These are phyloP conservation scores for Sarcophaga caerulescens DNA, from an alignment of 2,888 invertebrate species.

Conservation along the genomic window DNA sequence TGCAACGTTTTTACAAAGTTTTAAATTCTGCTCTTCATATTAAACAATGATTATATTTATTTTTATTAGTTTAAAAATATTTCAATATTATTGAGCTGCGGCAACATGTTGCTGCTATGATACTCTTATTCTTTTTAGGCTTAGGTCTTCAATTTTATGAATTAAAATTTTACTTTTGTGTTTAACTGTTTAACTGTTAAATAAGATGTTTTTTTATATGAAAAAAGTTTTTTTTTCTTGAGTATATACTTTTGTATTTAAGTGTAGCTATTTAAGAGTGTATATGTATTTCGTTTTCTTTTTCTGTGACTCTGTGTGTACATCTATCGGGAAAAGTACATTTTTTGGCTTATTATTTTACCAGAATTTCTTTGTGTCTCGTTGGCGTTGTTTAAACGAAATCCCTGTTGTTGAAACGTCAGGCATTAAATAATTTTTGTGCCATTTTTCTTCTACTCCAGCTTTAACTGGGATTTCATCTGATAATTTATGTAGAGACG, in stretches of 20 bases:
- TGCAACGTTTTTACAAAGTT: too few species aligned
- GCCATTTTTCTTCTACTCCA: conserved; percentile 36
- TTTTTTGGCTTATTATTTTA: background rate
- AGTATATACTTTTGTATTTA: background rate
- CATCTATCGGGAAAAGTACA: background rate
- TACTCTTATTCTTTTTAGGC: too few species aligned
- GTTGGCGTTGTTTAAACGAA: background rate
- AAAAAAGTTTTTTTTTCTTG: too few species aligned
- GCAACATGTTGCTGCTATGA: too few species aligned
- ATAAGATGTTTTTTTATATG: too few species aligned
- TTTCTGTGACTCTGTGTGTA: background rate
- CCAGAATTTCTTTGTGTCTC: background rate
- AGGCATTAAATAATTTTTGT: conserved; percentile 59
- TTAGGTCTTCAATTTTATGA: too few species aligned
- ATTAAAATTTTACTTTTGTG: too few species aligned
- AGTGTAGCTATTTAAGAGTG: conserved; percentile 17
- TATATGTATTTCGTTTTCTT: background rate
- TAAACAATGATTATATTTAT: too few species aligned
- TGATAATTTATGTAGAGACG: conserved; percentile 65
- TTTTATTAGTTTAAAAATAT: too few species aligned
- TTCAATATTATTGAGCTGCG: too few species aligned
- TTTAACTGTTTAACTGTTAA: too few species aligned
- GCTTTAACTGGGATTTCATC: conserved; percentile 57
- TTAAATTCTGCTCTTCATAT: too few species aligned
- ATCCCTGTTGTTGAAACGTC: conserved; percentile 15